Percentiles rank a stretch among this genome's conserved stretches.
These are phyloP conservation scores for Muscicapa striata DNA, from an alignment of 2,797 vertebrate genomes.

Conservation along the genomic window DNA sequence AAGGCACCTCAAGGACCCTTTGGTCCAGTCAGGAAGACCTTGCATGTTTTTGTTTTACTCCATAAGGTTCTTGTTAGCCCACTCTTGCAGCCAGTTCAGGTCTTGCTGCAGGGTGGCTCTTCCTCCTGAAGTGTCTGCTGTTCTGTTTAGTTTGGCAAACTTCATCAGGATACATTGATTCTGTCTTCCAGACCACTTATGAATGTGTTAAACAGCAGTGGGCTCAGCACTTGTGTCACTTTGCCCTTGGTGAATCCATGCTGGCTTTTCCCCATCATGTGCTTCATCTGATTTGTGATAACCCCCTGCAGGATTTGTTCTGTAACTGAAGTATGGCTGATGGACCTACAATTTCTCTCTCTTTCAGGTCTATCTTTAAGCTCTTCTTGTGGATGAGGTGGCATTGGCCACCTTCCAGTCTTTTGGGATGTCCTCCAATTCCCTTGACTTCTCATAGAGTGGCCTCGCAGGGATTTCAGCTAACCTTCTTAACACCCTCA, in stretches of 20 bases:
- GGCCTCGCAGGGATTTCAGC: fast-evolving
- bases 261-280: not conserved
- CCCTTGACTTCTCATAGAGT: not conserved
- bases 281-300: not conserved
- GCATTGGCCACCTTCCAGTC: not conserved
- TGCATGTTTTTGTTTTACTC: not conserved
- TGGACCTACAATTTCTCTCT: not conserved
- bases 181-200: not conserved
- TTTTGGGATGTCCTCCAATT: not conserved
- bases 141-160: fast-evolving
- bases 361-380: not conserved
- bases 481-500: not conserved
- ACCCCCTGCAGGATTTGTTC: not conserved
- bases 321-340: not conserved
- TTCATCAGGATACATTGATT: not conserved
- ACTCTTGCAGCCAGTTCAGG: not conserved
- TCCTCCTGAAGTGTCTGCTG: not conserved
- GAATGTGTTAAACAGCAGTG: not conserved
- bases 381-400: not conserved
- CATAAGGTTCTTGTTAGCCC: not conserved
- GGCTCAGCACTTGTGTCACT: not conserved
- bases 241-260: not conserved
- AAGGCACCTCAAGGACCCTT: not conserved
- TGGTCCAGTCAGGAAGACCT: not conserved
- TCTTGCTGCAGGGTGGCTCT: not conserved